Evolutionary conservation across 2,797 vertebrate species (phyloP), one percentile per base, ranked within the genome.

Genomic region (Pseudomugil gertrudae): DNA sequence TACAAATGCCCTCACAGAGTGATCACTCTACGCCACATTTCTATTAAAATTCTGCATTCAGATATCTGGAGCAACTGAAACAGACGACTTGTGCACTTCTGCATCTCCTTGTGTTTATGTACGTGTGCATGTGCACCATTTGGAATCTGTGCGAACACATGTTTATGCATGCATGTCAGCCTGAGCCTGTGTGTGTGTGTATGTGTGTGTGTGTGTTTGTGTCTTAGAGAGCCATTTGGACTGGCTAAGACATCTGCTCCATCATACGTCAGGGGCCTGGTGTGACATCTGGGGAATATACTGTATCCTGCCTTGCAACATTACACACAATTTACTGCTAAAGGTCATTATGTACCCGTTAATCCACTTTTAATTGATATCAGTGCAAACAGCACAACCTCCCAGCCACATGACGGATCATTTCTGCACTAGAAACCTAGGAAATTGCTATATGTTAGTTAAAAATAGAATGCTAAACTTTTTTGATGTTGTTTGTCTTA

Each of bases 251-350:
- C 94, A 95, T 94, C 94, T 95, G 94, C 93, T 93, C 93, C 92
- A 94, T 95, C 94, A 94, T 94, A 92, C 93, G 93, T 94, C 93
- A 92, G 93, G 92, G 92, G 92, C 93, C 93, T 92, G 91, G 90
- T 93, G 92, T 94, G 94, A 94, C 93, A 95, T 95, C 94, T 95
- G 94, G 94, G 94, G 93, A 94, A 93, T 94, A 94, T 94, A 94
- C 94, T 93, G 94, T 95, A 94, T 94, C 94, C 94, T 94, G 93
- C 93, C 92, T 94, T 94, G 94, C 94, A 94, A 94, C 94, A 95
- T 95, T 94, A 94, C 94, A 94, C 94, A 94, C 94, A 94, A 95
- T 94, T 95, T 95, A 95, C 94, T 94, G 93, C 93, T 94, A 95
- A 95, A 95, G 94, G 94, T 95, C 94, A 94, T 94, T 94, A 94